Percentiles rank a stretch among this genome's conserved stretches.
These are phyloP conservation scores for Anaspis maculata DNA, from an alignment of 2,888 invertebrate species.

Conservation along the genomic window DNA sequence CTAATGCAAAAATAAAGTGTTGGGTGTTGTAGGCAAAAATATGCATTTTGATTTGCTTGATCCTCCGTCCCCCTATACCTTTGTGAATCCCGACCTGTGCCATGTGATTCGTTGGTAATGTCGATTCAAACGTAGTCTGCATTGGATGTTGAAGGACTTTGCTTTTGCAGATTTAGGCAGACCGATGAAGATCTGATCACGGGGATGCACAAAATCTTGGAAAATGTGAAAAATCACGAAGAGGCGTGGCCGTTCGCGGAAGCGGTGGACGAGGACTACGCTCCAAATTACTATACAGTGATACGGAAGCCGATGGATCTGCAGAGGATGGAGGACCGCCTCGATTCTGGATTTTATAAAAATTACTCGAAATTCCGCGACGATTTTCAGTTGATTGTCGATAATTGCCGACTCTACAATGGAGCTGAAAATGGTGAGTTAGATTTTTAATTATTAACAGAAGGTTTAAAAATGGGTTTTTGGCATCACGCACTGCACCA, in stretches of 20 bases:
- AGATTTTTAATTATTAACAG: background rate
- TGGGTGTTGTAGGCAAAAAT: too few relatives aligned
- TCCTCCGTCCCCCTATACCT: too few relatives aligned
- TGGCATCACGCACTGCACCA: too few relatives aligned
- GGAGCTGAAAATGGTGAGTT: constrained; percentile 81
- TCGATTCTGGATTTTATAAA: constrained; percentile 73
- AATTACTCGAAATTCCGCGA: constrained; percentile 73
- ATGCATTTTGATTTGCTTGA: too few relatives aligned
- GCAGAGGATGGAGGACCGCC: constrained; percentile 76
- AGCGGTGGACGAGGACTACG: constrained; percentile 87
- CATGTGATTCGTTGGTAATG: too few relatives aligned
- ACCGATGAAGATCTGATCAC: constrained; percentile 79
- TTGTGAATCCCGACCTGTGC: too few relatives aligned
- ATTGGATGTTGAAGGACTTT: too few relatives aligned
- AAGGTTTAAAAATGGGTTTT: too few relatives aligned
- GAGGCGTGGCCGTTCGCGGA: constrained; percentile 94
- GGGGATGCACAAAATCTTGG: constrained; percentile 87
- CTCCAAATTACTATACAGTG: constrained; percentile 74
- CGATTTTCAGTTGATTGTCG: constrained; percentile 86
- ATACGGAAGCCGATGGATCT: constrained; percentile 80
- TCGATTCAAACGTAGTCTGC: too few relatives aligned
- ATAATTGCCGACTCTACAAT: constrained; percentile 87
- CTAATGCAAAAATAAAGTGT: too few relatives aligned
- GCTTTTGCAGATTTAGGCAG: constrained; percentile 63
- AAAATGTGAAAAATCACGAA: constrained; percentile 76